Evolutionary conservation across 1,140 invertebrate species (phyloP), one percentile per base, ranked within the genome.

Genomic region (Drosophila ohnishii): DNA sequence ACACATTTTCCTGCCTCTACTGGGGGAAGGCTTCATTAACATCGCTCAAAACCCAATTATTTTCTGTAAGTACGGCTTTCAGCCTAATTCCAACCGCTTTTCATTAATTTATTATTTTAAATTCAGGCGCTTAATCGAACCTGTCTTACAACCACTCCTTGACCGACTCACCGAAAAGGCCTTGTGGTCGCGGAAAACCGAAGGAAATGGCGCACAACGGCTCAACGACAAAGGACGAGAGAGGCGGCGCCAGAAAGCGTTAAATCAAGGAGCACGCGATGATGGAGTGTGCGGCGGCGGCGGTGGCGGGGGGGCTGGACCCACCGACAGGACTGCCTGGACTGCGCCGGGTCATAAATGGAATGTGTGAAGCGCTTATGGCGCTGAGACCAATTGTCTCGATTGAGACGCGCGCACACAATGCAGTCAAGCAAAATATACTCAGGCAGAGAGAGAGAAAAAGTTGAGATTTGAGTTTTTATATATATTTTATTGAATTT

Each of bases 361-460:
- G 74, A 78, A 82, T 82, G 79, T 82, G 79, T 82, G 79, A 82
- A 82, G 64, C 70, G 79, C 79, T 78, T 65, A 65, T 66, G 79
- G 79, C 79, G 75, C 63, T 82, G 69, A 82, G 74, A 78, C 69
- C 79, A 82, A 82, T 82, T 82, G 79, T 82, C 79, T 82, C 80
- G 79, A 82, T 82, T 78, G 79, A 82, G 79, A 62, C 32, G 32
- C 48, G 61, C 63, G 70, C 70, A 78, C 39, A 40, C 61, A 64
- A 59, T 56, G 50, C 60, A 55, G 28, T 22, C 34, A 61, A 22
- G 50, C 37, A 53, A 59, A 57, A 64, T 57, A 35, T 34, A 57
- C 39, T 5, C 39, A 34, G 8, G 22, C 37, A 35, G 28, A 19
- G 34, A 56, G 34, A 56, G 32, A 35, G 9, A 48, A n/a, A 47